These are phyloP conservation scores for Neoaliturus tenellus DNA, from an alignment of 2,888 invertebrate genomes.

Conservation along the genomic window DNA sequence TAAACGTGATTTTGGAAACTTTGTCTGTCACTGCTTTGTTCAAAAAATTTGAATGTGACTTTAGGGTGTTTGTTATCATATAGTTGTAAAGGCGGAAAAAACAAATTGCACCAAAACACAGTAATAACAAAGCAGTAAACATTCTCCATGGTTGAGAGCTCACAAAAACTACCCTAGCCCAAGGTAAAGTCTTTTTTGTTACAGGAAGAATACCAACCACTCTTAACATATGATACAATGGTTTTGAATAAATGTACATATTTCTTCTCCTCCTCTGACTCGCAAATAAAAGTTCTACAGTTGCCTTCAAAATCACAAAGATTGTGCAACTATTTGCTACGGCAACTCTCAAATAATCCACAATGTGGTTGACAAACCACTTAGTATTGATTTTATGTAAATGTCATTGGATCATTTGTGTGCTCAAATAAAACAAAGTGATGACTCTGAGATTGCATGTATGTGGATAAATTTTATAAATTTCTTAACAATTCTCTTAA, in stretches of 20 bases:
- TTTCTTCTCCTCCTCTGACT: not conserved
- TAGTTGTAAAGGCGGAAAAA: not conserved
- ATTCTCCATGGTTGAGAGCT: not conserved
- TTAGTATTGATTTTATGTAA: not conserved
- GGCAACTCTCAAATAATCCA: no score
- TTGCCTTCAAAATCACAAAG: no score
- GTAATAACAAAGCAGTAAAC: not conserved
- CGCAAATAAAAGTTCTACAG: no score
- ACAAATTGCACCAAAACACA: not conserved
- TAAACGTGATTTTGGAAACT: not conserved
- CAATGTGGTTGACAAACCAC: not conserved
- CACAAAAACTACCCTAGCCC: not conserved
- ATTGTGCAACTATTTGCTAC: not conserved
- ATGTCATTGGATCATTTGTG: not conserved
- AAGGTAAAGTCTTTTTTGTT: not conserved
- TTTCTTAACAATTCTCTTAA: slow-evolving; percentile 2
- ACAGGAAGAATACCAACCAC: slow-evolving; percentile 10
- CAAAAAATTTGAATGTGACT: not conserved
- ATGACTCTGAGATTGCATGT: not conserved
- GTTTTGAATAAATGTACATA: slow-evolving; percentile 14
- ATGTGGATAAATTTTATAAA: not conserved
- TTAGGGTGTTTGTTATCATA: not conserved
- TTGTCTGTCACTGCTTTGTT: not conserved
- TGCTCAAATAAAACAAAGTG: not conserved
- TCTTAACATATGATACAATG: not conserved